Percentiles rank a stretch among this genome's conserved stretches.
Conservation (phyloP, 2,797 vertebrate species). For the Ceyx erithaca region DNA sequence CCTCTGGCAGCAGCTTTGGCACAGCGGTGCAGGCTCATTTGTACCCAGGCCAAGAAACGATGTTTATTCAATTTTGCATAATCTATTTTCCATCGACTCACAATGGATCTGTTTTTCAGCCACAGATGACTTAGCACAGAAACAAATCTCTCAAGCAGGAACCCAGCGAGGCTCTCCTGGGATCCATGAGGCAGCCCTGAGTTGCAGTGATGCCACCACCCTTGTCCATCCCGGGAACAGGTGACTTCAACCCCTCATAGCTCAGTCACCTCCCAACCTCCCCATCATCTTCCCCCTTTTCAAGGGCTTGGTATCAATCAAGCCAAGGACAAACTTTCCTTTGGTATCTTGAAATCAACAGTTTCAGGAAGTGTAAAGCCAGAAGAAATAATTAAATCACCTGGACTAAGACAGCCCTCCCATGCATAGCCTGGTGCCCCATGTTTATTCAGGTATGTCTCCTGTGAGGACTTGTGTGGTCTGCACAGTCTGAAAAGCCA, state of each 20-base stretch:
- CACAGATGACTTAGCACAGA: slow-evolving; percentile 50
- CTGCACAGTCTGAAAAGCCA: not conserved
- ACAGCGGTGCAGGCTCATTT: not conserved
- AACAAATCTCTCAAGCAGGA: slow-evolving; percentile 8
- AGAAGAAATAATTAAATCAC: not conserved
- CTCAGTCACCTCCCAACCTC: not conserved
- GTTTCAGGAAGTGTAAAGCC: not conserved
- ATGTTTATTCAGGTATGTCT: not conserved
- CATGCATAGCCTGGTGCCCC: rapidly evolving
- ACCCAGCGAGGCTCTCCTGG: not conserved
- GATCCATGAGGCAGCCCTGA: not conserved
- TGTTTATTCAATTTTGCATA: slow-evolving; percentile 48
- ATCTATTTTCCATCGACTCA: slow-evolving; percentile 64
- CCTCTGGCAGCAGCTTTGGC: slow-evolving; percentile 2
- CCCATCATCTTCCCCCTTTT: not conserved
- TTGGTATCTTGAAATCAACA: not conserved
- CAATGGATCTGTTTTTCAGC: slow-evolving; percentile 60
- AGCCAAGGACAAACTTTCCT: not conserved
- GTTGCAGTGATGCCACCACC: not conserved
- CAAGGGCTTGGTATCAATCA: not conserved
- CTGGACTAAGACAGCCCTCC: not conserved
- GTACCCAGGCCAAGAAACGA: slow-evolving; percentile 38
- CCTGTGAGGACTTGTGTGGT: not conserved
- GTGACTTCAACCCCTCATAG: not conserved
- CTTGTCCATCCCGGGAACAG: rapidly evolving